phyloP scores from a whole-genome alignment of 2,888 invertebrate species.

The Syritta pipiens region DNA sequence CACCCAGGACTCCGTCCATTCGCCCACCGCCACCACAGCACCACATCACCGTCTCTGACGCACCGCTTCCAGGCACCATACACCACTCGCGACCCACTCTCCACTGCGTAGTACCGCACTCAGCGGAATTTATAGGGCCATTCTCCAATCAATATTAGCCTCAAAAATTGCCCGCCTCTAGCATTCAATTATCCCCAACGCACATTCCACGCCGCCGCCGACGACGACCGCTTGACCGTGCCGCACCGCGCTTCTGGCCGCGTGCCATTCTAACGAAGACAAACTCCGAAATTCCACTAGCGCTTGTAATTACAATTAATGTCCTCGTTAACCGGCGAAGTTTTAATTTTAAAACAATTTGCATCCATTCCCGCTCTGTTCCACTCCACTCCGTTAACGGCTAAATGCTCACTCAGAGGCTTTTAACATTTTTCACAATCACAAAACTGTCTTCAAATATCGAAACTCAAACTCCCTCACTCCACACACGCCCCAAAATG shows the following conservation, averaged over 20 bases:
- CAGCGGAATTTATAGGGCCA: not conserved
- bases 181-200: conserved; percentile 24
- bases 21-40: too few relatives aligned
- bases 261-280: conserved; percentile 29
- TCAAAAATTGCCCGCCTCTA: conserved; percentile 28
- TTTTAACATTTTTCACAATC: conserved; percentile 65
- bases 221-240: too few relatives aligned
- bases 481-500: conserved; percentile 14
- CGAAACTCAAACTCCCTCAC: conserved; percentile 40
- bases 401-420: conserved; percentile 57
- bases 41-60: too few relatives aligned
- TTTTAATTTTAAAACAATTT: conserved; percentile 67
- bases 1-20: too few relatives aligned
- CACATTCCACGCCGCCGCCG: conserved; percentile 22
- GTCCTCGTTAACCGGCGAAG: conserved; percentile 65
- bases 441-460: conserved; percentile 56
- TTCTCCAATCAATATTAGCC: conserved; percentile 23
- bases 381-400: too few relatives aligned
- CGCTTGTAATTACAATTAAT: conserved; percentile 66
- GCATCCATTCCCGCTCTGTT: conserved; percentile 29
- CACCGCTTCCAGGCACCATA: too few relatives aligned
- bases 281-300: conserved; percentile 41
- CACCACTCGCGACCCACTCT: too few relatives aligned
- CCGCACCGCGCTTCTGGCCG: not conserved
- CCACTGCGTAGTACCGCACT: too few relatives aligned